These are phyloP conservation scores for Todus mexicanus DNA, from an alignment of 2,797 vertebrate species.

Conservation along the genomic window DNA sequence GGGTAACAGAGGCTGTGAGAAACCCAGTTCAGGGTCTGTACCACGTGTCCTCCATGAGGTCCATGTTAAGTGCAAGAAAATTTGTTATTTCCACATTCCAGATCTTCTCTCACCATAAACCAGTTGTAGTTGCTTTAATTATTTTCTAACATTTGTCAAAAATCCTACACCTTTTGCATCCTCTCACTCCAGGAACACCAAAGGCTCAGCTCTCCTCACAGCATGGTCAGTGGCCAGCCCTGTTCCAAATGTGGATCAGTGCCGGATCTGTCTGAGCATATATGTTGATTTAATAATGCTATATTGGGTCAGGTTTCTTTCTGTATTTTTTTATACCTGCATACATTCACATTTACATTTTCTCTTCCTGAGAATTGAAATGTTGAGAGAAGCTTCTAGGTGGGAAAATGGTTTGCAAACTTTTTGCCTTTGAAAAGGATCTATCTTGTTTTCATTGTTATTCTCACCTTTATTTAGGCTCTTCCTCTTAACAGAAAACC, in stretches of 20 bases:
- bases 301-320: neutral
- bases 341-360: neutral
- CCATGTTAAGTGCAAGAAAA: neutral
- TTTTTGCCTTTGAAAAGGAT: neutral
- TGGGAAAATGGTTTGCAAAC: neutral
- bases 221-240: neutral
- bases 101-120: neutral
- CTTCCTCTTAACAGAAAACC: neutral
- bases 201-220: neutral
- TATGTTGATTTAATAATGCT: neutral
- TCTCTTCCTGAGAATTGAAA: neutral
- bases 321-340: neutral
- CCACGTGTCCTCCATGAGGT: neutral
- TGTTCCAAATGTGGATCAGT: neutral
- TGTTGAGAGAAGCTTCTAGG: neutral
- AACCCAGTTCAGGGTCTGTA: neutral
- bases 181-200: neutral
- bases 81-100: neutral
- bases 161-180: neutral
- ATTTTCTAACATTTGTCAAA: neutral
- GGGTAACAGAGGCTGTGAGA: neutral
- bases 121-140: neutral
- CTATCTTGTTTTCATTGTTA: neutral
- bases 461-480: neutral
- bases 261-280: neutral